Base-by-base conservation (phyloP, 2,797 vertebrate genomes). In the Notamacropus eugenii region DNA sequence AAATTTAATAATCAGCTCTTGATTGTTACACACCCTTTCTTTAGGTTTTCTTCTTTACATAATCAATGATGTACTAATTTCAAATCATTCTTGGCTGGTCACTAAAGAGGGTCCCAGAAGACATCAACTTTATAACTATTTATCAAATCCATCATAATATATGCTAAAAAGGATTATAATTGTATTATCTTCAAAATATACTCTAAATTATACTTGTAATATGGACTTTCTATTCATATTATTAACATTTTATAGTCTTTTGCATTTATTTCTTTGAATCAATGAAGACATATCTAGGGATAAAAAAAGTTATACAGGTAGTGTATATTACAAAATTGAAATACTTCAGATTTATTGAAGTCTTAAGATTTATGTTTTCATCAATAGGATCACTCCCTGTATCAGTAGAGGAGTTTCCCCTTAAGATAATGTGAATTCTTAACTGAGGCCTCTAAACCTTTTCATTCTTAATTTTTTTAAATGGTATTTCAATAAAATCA, bases 1-100 rank as follows among this genome's bases (percentile, higher is more conserved):
- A 82, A 82, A 82, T 82, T 82, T 82, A 34, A 46, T 8, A 46
- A 24, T 82, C 67, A 82, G 67, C 16, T 40, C 19, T 40, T 46
- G 19, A 46, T n/a, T 46, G 10, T 0, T 19, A 52, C 14, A 54
- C 93, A 91, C 4, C 82, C 62, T n/a, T 92, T 97, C 95, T 92
- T 13, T 94, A 94, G 55, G 96, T 55, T 90, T 16, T 87, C 4
- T 11, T 54, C 55, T 93, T 95, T 74, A 93, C 8, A 93, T 55
- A 13, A 96, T 95, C 91, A 82, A 52, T 90, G 5, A 57, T 90
- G 4, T 82, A 31, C 34, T 94, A 94, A 95, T 59, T 96, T 87
- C 10, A 67, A n/a, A 56, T 34, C 22, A 74, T 90, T 87, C 67
- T 40, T 40, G 40, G n/a, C 4, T 55, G 31, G 57, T 90, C 92